Percentiles rank a stretch among this genome's conserved stretches.
phyloP scores from a whole-genome alignment of 1,140 invertebrate genomes.

The Pissodes strobi region DNA sequence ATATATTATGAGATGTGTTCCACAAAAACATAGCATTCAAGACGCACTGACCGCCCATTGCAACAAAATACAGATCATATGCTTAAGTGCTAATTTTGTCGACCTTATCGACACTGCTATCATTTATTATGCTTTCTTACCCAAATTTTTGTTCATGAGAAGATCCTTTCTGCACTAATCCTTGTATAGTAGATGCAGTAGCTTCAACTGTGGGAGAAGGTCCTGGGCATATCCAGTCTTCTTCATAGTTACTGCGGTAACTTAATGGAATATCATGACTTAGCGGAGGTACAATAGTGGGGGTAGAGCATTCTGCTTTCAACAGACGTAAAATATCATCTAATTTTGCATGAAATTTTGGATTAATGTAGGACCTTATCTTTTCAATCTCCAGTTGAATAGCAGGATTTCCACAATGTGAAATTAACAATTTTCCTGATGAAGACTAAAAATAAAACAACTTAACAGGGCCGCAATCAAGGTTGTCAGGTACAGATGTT shows the following conservation, averaged over 20 bases:
- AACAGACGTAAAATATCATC: constrained; percentile 31
- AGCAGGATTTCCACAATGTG: constrained; percentile 40
- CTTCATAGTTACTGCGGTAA: constrained; percentile 39
- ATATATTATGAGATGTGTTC: no score
- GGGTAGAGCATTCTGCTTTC: not conserved
- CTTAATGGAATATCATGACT: constrained; percentile 47
- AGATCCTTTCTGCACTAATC: constrained; percentile 39
- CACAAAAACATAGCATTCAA: no score
- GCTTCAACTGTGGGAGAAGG: constrained; percentile 22
- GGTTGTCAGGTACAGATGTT: no score
- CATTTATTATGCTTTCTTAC: no score
- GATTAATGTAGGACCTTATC: constrained; percentile 41
- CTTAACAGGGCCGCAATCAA: no score
- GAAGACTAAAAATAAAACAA: constrained; percentile 40
- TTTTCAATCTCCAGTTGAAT: constrained; percentile 42
- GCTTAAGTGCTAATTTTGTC: no score
- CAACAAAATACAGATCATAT: no score
- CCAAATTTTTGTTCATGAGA: constrained; percentile 37
- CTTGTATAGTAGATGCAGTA: constrained; percentile 49
- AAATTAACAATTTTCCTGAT: constrained; percentile 41
- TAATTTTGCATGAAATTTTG: constrained; percentile 32
- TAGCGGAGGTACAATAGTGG: constrained; percentile 41
- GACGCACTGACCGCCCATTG: no score
- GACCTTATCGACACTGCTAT: no score
- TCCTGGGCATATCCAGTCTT: not conserved